Conservation (phyloP, 2,797 vertebrate genomes). For the Crocodylus rhombifer region DNA sequence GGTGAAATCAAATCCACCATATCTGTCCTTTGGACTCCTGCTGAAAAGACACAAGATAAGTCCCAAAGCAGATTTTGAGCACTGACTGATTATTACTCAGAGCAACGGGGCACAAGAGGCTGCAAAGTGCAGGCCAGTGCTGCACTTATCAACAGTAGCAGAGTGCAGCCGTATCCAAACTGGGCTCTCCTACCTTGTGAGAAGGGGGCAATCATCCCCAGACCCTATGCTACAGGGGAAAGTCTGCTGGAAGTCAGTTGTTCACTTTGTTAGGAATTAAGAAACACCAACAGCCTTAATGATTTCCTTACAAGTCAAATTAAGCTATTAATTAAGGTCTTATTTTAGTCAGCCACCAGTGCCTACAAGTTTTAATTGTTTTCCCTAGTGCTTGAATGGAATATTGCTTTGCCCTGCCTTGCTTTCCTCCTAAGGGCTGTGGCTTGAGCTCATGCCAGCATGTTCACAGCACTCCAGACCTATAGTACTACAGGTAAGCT, state of each 20-base stretch:
- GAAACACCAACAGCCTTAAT: conserved; percentile 52
- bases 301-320: conserved; percentile 59
- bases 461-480: not conserved
- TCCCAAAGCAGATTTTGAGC: not conserved
- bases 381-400: conserved; percentile 44
- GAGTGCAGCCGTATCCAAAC: not conserved
- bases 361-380: conserved; percentile 62
- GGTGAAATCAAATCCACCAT: not conserved
- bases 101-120: not conserved
- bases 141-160: fast-evolving
- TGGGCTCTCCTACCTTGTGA: not conserved
- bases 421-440: conserved; percentile 43
- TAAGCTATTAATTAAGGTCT: conserved; percentile 64
- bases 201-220: fast-evolving
- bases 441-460: conserved; percentile 14
- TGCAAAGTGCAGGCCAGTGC: fast-evolving
- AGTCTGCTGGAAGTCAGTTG: conserved; percentile 15
- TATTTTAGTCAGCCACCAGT: conserved; percentile 48
- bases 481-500: not conserved
- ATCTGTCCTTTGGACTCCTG: not conserved
- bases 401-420: conserved; percentile 28
- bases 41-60: not conserved
- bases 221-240: not conserved
- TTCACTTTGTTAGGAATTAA: conserved; percentile 15
- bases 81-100: not conserved